Evolutionary conservation across 2,797 vertebrate genomes (phyloP).

Genomic region (Antrozous pallidus): DNA sequence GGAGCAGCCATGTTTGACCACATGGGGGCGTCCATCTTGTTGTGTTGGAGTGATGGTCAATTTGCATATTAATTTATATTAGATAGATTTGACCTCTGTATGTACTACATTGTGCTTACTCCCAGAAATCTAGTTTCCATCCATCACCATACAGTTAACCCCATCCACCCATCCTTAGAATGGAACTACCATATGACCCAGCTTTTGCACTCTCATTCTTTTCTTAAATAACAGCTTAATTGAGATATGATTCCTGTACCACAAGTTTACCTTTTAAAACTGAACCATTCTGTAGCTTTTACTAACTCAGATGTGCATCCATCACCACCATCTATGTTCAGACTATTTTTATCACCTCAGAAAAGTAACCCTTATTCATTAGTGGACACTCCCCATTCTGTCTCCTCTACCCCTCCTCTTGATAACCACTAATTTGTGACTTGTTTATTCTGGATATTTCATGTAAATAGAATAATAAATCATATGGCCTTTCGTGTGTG

Average conservation of each 20-base stretch:
- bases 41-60: no score
- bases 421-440: neutral
- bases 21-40: no score
- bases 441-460: neutral
- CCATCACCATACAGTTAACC: neutral
- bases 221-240: neutral
- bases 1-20: no score
- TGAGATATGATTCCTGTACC: neutral
- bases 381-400: neutral
- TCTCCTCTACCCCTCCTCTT: neutral
- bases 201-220: neutral
- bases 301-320: neutral
- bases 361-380: neutral
- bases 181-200: neutral
- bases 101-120: neutral
- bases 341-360: neutral
- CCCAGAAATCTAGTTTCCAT: neutral
- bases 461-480: neutral
- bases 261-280: neutral
- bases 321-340: neutral
- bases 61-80: no score
- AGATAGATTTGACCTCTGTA: neutral
- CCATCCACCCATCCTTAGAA: neutral
- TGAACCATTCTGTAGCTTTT: neutral
- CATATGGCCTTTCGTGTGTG: neutral